phyloP scores from a whole-genome alignment of 2,113 vertebrate genomes.

The Orcinus orca region DNA sequence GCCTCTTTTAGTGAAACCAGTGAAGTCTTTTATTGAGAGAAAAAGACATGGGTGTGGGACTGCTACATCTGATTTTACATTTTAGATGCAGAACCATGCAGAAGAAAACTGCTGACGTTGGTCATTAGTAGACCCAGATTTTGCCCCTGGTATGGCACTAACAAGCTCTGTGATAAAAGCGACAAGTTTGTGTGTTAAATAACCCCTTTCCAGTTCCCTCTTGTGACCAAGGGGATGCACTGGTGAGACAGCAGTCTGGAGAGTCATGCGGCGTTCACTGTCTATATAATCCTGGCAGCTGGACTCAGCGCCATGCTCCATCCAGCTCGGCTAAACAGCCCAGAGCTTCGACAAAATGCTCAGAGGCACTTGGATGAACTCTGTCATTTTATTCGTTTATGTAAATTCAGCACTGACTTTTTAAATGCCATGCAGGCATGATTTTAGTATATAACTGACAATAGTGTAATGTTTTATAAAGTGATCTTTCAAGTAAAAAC shows the following conservation, averaged over 20 bases:
- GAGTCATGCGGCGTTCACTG: fast-evolving
- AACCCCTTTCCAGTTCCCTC: not conserved
- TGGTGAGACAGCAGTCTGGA: not conserved
- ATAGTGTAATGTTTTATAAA: not conserved
- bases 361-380: slow-evolving; percentile 20
- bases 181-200: not conserved
- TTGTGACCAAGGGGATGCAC: not conserved
- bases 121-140: not conserved
- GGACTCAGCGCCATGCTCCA: fast-evolving
- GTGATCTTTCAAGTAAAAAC: not conserved
- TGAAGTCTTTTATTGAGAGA: not conserved
- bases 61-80: not conserved
- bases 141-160: not conserved
- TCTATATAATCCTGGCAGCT: not conserved
- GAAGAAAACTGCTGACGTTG: not conserved
- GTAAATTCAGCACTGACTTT: slow-evolving; percentile 3
- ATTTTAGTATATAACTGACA: not conserved
- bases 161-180: not conserved
- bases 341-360: not conserved
- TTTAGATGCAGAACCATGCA: not conserved
- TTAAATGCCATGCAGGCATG: not conserved
- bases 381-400: not conserved
- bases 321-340: not conserved
- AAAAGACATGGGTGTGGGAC: not conserved
- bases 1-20: not conserved